Evolutionary conservation across 2,888 invertebrate genomes (phyloP).

Genomic region (Melangyna quadrimaculata): DNA sequence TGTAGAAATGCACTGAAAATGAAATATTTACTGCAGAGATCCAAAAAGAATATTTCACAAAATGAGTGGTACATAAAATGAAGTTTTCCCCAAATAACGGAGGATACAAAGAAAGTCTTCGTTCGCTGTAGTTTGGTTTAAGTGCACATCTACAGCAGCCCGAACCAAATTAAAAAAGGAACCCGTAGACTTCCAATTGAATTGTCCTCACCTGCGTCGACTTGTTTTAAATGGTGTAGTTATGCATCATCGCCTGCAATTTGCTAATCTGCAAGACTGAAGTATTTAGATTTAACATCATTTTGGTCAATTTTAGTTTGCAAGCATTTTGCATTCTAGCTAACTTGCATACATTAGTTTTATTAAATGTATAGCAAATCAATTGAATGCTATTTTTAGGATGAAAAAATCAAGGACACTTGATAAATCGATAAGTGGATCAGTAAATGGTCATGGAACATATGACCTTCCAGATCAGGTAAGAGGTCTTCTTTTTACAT

Average conservation of each 20-base stretch:
- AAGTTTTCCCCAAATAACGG: too few species aligned
- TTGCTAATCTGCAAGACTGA: conserved; percentile 78
- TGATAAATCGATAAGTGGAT: conserved; percentile 91
- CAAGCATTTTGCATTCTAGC: conserved; percentile 83
- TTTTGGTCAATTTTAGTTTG: conserved; percentile 79
- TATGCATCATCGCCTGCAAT: conserved; percentile 78
- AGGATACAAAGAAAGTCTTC: conserved; percentile 86
- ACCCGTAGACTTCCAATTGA: conserved; percentile 84
- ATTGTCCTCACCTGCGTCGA: conserved; percentile 79
- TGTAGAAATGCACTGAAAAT: conserved; percentile 53
- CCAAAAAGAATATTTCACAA: too few species aligned
- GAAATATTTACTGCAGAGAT: conserved; percentile 20
- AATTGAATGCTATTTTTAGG: conserved; percentile 84
- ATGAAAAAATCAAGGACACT: conserved; percentile 85
- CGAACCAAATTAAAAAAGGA: conserved; percentile 81
- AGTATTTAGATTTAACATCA: conserved; percentile 80
- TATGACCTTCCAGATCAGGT: conserved; percentile 89
- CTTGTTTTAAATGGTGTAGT: conserved; percentile 80
- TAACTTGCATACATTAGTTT: conserved; percentile 87
- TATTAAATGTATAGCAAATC: conserved; percentile 89
- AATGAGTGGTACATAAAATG: too few species aligned
- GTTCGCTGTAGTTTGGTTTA: conserved; percentile 87
- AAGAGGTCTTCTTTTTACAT: not conserved
- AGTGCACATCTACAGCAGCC: conserved; percentile 83
- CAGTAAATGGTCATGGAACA: conserved; percentile 85